Evolutionary conservation across 2,797 vertebrate genomes (phyloP).

Genomic region (Pristis pectinata): DNA sequence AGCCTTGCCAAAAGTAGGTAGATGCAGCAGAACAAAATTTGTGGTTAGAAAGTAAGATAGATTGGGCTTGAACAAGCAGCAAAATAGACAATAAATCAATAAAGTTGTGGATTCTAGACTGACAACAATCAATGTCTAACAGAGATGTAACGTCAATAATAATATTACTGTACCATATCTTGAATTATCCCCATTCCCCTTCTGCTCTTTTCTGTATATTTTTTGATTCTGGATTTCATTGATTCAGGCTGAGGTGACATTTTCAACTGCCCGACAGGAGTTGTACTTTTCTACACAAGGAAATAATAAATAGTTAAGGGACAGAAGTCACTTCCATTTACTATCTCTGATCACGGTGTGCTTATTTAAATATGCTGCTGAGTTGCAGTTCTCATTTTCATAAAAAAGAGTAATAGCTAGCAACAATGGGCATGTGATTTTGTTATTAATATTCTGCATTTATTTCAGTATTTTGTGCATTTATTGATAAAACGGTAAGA

Average conservation of each 20-base stretch:
- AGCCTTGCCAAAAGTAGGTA: conserved; percentile 44
- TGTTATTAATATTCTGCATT: background rate
- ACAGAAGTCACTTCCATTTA: background rate
- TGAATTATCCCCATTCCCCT: background rate
- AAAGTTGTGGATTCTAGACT: conserved; percentile 35
- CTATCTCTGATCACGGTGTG: background rate
- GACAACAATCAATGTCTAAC: conserved; percentile 32
- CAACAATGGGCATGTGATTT: background rate
- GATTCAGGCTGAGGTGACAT: background rate
- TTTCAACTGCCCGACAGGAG: background rate
- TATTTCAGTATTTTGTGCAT: background rate
- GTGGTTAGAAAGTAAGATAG: conserved; percentile 47
- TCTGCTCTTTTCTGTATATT: conserved; percentile 9
- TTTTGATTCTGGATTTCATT: conserved; percentile 1
- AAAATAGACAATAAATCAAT: conserved; percentile 37
- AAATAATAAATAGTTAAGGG: background rate
- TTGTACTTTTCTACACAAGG: background rate
- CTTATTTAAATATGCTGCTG: background rate
- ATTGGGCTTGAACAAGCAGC: conserved; percentile 34
- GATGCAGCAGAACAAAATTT: conserved; percentile 52
- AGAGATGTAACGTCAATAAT: conserved; percentile 31
- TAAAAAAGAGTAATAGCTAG: background rate
- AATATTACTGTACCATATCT: background rate
- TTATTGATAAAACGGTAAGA: background rate
- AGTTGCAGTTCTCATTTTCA: background rate